These are phyloP conservation scores for Sitodiplosis mosellana DNA, from an alignment of 1,140 invertebrate genomes.

Conservation along the genomic window DNA sequence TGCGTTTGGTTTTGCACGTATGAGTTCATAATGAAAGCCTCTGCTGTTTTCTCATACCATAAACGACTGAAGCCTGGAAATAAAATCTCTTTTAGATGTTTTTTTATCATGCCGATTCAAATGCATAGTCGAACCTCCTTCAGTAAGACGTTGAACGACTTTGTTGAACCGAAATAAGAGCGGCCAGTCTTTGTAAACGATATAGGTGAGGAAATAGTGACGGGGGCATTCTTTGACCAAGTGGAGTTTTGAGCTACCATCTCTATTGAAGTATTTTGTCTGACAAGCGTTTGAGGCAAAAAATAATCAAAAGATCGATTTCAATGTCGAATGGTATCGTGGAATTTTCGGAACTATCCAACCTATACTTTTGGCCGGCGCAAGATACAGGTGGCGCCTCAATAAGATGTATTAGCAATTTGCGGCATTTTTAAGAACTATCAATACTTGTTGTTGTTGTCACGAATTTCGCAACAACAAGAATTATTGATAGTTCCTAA, in stretches of 20 bases:
- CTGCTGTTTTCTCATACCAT: conserved; percentile 17
- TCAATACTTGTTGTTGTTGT: no score
- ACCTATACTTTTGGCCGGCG: no score
- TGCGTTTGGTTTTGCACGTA: conserved; percentile 4
- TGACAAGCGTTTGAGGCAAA: no score
- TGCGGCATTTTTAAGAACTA: no score
- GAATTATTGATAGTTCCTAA: no score
- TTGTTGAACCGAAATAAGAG: conserved; percentile 11
- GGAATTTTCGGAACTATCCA: no score
- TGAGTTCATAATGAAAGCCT: conserved; percentile 7
- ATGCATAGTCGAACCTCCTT: conserved; percentile 5
- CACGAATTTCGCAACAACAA: no score
- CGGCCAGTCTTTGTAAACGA: conserved; percentile 13
- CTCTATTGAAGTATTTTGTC: conserved; percentile 5
- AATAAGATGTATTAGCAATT: no score
- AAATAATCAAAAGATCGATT: no score
- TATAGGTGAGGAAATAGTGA: conserved; percentile 19
- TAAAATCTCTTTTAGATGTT: not conserved
- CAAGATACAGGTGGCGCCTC: no score
- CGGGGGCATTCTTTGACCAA: conserved; percentile 24
- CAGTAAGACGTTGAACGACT: conserved; percentile 4
- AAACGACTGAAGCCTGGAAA: conserved; percentile 13
- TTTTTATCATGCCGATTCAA: no score
- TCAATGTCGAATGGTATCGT: no score
- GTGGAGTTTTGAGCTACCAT: conserved; percentile 16